Evolutionary conservation across 2,797 vertebrate species (phyloP), one percentile per base, ranked within the genome.

Genomic region (Kryptolebias ocellatus): DNA sequence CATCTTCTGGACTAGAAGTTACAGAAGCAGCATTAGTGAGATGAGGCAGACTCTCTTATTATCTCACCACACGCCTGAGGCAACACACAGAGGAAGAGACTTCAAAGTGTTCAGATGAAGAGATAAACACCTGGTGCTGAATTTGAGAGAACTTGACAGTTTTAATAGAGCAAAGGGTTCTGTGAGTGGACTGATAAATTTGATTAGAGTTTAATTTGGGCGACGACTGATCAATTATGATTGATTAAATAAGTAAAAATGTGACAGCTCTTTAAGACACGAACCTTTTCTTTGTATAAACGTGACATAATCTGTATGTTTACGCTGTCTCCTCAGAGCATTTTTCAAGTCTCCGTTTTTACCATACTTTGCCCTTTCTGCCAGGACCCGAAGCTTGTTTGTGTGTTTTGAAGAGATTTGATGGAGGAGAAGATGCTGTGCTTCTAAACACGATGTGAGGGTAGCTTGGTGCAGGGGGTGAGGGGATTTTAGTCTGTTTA

Each of bases 1-100:
- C 83, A 84, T 90, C 91, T 91, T 92, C 87, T 93, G 88, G 88
- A 88, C 88, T 91, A 89, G 92, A 92, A 92, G 88, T 87, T 93
- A 87, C 88, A 92, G 86, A 91, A 92, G 89, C 89, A 89, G 92
- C 91, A 93, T 92, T 91, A 92, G 81, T 89, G 81, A 89, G 84
- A 91, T 87, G 88, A 90, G 81, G 78, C 77, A 69, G 76, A 79
- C 81, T 84, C 79, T 80, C 75, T 74, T 84, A 79, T 88, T 89
- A 88, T 90, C 89, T 90, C 83, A 79, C 60, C 80, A 70, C 67
- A 76, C 7, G 78, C 87, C 87, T 58, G 70, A 87, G 87, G 86
- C 87, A 78, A 79, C 83, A 81, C 74, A 81, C 79, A 82, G 74
- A 82, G 79, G 70, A 60, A 76, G 80, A 83, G 68, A 83, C 87